Evolutionary conservation across 2,113 vertebrate genomes (phyloP).

Genomic region (Rana temporaria): DNA sequence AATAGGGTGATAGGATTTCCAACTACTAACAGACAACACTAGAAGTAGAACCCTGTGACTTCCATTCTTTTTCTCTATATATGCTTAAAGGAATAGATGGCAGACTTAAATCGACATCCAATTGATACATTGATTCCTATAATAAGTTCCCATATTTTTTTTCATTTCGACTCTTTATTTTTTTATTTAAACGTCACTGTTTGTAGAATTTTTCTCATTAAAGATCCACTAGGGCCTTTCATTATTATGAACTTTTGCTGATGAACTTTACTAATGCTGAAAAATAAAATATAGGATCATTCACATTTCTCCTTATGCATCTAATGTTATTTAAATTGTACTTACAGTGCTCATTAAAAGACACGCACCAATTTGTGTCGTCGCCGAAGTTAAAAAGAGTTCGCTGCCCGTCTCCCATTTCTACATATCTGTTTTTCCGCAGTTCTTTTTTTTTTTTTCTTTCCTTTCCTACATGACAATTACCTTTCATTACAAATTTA

Average conservation of each 20-base stretch:
- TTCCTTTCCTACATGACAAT: conserved; percentile 80
- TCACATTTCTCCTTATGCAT: conserved; percentile 76
- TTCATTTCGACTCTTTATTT: neutral
- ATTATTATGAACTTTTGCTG: conserved; percentile 77
- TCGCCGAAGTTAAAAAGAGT: conserved; percentile 69
- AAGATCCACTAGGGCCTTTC: conserved; percentile 76
- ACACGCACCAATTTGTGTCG: conserved; percentile 70
- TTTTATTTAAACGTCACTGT: conserved; percentile 67
- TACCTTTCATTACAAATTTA: conserved; percentile 97
- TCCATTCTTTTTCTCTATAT: too few relatives aligned
- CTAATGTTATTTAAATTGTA: conserved; percentile 80
- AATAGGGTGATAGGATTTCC: too few relatives aligned
- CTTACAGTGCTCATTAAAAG: conserved; percentile 79
- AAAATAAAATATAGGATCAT: conserved; percentile 83
- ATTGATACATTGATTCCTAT: too few relatives aligned
- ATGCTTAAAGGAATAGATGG: too few relatives aligned
- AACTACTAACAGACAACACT: too few relatives aligned
- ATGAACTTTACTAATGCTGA: conserved; percentile 79
- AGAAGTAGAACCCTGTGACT: too few relatives aligned
- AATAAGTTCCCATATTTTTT: too few relatives aligned
- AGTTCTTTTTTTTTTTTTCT: conserved; percentile 56
- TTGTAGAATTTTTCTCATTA: conserved; percentile 74
- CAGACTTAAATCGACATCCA: too few relatives aligned
- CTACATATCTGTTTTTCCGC: conserved; percentile 81
- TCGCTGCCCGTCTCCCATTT: conserved; percentile 75